These are phyloP conservation scores for Spea bombifrons DNA, from an alignment of 2,113 vertebrate genomes.

Conservation along the genomic window DNA sequence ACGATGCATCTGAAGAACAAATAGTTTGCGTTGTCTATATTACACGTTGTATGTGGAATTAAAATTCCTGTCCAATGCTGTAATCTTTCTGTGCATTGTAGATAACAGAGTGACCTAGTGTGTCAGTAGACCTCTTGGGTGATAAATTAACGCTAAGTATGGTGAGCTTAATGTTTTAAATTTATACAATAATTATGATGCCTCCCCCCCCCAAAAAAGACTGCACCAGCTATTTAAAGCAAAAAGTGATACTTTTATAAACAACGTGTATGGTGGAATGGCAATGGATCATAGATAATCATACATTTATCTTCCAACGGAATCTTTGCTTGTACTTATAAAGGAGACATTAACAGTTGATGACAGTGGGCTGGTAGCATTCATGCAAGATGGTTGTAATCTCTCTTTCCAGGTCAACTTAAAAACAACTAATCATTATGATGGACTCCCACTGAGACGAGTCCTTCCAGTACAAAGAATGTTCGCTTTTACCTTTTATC, in stretches of 20 bases:
- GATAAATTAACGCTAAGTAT: constrained; percentile 49
- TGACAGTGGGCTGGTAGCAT: constrained; percentile 45
- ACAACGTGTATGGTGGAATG: constrained; percentile 49
- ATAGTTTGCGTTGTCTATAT: not conserved
- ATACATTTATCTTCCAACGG: constrained; percentile 52
- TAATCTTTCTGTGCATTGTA: not conserved
- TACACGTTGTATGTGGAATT: not conserved
- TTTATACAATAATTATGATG: constrained; percentile 59
- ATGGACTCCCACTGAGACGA: constrained; percentile 72
- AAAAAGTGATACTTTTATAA: constrained; percentile 55
- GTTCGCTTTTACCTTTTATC: constrained; percentile 38
- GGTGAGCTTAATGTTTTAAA: constrained; percentile 60
- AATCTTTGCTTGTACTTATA: constrained; percentile 59
- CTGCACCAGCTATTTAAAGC: constrained; percentile 64
- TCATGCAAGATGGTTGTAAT: constrained; percentile 51
- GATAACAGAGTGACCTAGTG: constrained; percentile 19
- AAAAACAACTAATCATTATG: constrained; percentile 58
- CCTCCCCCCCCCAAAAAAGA: constrained; percentile 53
- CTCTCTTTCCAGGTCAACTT: constrained; percentile 55
- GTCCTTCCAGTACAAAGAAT: constrained; percentile 39
- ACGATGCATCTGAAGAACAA: not conserved
- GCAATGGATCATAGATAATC: constrained; percentile 52
- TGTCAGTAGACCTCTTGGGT: constrained; percentile 30
- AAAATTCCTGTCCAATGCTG: not conserved
- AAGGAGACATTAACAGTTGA: constrained; percentile 52